Conservation (phyloP, 2,888 invertebrate genomes). For the Lycophotia porphyrea region DNA sequence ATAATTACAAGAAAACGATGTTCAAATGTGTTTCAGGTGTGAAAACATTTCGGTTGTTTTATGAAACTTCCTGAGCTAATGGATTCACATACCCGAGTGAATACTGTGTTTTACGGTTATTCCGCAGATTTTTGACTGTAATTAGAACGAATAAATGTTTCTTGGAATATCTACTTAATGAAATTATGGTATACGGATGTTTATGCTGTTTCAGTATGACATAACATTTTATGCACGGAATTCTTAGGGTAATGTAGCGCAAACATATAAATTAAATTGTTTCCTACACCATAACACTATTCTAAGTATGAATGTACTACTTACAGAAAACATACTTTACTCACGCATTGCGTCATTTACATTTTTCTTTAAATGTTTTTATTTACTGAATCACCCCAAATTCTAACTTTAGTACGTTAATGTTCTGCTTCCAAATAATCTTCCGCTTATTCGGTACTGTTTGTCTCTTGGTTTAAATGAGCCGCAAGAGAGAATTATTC, state of each 20-base stretch:
- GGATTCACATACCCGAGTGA: conserved; percentile 56
- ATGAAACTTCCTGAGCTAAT: conserved; percentile 63
- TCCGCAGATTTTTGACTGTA: conserved; percentile 56
- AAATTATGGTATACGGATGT: conserved; percentile 32
- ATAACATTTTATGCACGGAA: conserved; percentile 22
- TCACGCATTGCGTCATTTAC: neutral
- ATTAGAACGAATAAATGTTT: conserved; percentile 55
- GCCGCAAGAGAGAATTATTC: conserved; percentile 73
- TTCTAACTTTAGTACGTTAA: conserved; percentile 49
- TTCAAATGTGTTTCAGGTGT: conserved; percentile 69
- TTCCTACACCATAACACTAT: neutral
- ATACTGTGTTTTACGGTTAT: conserved; percentile 50
- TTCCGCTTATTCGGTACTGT: conserved; percentile 58
- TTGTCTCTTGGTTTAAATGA: conserved; percentile 76
- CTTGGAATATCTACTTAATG: conserved; percentile 45
- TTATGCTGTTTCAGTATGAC: conserved; percentile 18
- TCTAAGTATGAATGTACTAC: neutral
- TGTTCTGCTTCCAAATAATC: conserved; percentile 62
- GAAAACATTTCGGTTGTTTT: conserved; percentile 70
- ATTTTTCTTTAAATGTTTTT: conserved; percentile 6
- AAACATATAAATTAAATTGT: conserved; percentile 11
- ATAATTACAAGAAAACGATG: conserved; percentile 69
- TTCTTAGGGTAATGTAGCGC: conserved; percentile 8
- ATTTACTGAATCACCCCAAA: conserved; percentile 23
- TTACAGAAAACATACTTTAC: neutral